phyloP scores from a whole-genome alignment of 2,113 vertebrate genomes.

The Charina bottae region DNA sequence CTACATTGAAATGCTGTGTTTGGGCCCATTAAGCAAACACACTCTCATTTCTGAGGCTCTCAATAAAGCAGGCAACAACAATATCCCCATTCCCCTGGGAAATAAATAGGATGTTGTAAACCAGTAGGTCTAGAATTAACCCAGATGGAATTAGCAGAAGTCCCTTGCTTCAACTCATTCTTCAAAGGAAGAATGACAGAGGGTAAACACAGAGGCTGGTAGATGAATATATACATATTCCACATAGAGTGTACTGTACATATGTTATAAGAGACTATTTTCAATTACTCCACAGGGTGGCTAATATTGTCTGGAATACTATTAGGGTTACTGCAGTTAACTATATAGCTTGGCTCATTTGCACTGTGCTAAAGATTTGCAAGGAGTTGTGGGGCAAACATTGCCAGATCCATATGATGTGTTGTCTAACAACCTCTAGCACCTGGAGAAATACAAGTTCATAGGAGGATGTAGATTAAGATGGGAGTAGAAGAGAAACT shows the following conservation, averaged over 20 bases:
- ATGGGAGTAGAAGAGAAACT: neutral
- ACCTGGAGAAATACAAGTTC: neutral
- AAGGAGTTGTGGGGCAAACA: neutral
- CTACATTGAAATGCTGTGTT: conserved; percentile 20
- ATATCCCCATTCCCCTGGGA: conserved; percentile 11
- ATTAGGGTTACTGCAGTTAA: neutral
- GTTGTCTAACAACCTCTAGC: neutral
- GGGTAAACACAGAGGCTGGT: neutral
- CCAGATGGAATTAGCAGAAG: conserved; percentile 4
- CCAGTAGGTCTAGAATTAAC: conserved; percentile 9
- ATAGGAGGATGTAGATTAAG: neutral
- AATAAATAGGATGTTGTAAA: conserved; percentile 38
- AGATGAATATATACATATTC: neutral
- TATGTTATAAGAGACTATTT: neutral
- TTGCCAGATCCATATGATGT: neutral
- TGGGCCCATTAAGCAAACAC: conserved; percentile 21
- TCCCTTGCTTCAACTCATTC: neutral
- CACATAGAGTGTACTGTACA: neutral
- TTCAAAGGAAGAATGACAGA: neutral
- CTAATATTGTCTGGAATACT: neutral
- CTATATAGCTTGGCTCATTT: neutral
- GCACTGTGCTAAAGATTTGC: neutral
- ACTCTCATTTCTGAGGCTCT: conserved; percentile 20
- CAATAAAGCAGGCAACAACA: conserved; percentile 21
- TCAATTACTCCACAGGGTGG: neutral